Conservation (phyloP, 92 coral and sea anemone species). For the Parazoanthus atlanticus region DNA sequence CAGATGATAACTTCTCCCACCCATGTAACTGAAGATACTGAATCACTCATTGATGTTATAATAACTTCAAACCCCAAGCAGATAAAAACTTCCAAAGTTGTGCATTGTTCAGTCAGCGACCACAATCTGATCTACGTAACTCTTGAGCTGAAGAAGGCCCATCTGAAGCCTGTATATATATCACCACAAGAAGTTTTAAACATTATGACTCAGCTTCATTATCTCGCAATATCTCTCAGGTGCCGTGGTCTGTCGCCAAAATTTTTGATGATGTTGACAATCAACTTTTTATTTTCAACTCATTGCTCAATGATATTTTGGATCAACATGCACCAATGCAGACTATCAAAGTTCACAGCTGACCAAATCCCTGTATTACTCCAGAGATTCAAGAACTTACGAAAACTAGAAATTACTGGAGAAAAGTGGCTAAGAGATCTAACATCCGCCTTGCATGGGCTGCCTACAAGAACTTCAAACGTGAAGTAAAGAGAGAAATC, state of each 20-base stretch:
- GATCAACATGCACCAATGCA: no score
- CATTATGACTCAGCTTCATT: neutral
- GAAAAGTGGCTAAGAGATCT: no score
- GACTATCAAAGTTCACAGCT: neutral
- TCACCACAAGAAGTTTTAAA: constrained; percentile 36
- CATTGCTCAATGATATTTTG: no score
- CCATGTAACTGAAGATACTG: constrained; percentile 43
- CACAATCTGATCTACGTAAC: constrained; percentile 50
- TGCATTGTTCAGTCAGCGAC: constrained; percentile 53
- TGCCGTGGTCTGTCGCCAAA: no score
- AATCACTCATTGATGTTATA: constrained; percentile 52
- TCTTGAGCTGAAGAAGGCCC: constrained; percentile 34
- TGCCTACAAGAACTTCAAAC: no score
- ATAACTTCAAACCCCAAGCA: constrained; percentile 47
- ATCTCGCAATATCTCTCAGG: neutral
- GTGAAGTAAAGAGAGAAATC: no score
- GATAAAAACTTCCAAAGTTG: constrained; percentile 39
- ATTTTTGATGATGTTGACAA: no score
- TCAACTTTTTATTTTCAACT: no score
- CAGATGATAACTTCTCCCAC: constrained; percentile 52
- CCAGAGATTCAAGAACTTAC: no score
- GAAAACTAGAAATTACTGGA: neutral
- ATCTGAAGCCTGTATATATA: constrained; percentile 42
- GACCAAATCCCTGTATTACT: no score
- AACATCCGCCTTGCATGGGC: no score